Evolutionary conservation across 2,888 invertebrate genomes (phyloP), one percentile per base, ranked within the genome.

Genomic region (Malthinus seriepunctatus): DNA sequence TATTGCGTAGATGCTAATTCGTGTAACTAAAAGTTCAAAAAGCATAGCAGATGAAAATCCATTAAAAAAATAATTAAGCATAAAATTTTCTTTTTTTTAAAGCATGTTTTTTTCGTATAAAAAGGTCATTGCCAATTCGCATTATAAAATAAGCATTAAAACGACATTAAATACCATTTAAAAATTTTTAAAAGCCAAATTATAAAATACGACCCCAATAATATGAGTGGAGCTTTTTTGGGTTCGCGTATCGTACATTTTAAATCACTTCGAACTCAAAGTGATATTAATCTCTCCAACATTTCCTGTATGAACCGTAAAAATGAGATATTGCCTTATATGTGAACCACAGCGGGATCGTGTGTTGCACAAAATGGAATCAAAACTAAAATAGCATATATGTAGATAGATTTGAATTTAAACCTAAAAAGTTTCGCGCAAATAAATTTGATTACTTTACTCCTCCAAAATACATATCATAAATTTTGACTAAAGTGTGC

Each of bases 271-370:
- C 55, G 60, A 59, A 62, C 64, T 64, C 64, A 63, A 67, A 71
- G 71, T 68, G 69, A 67, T 70, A 71, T 72, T 71, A 72, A 71
- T 72, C 71, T 72, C 64, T 54, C 66, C 64, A 67, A 68, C 70
- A 64, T 71, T 71, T 72, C 71, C 71, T 69, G 69, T 66, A 70
- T 66, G 67, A 67, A 70, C 69, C 71, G 71, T 72, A 71, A 71
- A 69, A 67, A 64, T 65, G 63, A 65, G 62, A 62, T 65, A 65
- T 63, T 56, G 60, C 57, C 55, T 52, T 54, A 63, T 63, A 62
- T 60, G 57, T 38, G 59, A 52, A 61, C 63, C 57, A 50, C 58
- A 23, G 23, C 5, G 23, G 23, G 5, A 23, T 23, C 23, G 23
- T 5, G 23, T 5, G 50, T 48, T 51, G 48, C 44, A 49, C 50